Conservation (phyloP, 2,113 vertebrate genomes). For the Rattus norvegicus region DNA sequence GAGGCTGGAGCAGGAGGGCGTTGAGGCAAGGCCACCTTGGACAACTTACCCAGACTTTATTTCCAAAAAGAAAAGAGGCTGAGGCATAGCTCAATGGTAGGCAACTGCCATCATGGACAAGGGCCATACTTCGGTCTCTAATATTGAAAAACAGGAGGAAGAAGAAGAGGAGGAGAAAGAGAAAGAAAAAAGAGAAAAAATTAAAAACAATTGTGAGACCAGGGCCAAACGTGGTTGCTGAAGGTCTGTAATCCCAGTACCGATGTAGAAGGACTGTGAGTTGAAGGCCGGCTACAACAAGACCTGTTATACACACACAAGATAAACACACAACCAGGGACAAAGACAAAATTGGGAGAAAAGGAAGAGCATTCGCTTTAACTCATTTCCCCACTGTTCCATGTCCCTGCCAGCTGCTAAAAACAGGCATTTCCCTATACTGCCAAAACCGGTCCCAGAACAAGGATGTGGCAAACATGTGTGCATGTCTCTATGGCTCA, state of each 20-base stretch:
- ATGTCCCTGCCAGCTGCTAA: neutral
- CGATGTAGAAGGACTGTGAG: neutral
- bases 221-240: neutral
- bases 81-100: neutral
- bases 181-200: neutral
- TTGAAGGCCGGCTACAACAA: neutral
- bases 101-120: neutral
- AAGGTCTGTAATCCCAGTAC: neutral
- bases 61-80: neutral
- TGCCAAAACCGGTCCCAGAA: too few relatives aligned
- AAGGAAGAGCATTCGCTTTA: fast-evolving
- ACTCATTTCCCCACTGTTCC: fast-evolving
- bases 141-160: neutral
- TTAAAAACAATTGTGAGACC: neutral
- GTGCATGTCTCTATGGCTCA: too few relatives aligned
- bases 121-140: neutral
- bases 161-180: too few relatives aligned
- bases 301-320: neutral
- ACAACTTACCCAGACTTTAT: neutral
- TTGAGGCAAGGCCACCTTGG: neutral
- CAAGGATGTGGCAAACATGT: neutral
- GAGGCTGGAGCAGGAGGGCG: neutral
- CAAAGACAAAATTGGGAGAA: fast-evolving
- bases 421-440: neutral
- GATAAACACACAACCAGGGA: neutral